phyloP scores from a whole-genome alignment of 2,113 vertebrate genomes.

The Crotalus tigris region DNA sequence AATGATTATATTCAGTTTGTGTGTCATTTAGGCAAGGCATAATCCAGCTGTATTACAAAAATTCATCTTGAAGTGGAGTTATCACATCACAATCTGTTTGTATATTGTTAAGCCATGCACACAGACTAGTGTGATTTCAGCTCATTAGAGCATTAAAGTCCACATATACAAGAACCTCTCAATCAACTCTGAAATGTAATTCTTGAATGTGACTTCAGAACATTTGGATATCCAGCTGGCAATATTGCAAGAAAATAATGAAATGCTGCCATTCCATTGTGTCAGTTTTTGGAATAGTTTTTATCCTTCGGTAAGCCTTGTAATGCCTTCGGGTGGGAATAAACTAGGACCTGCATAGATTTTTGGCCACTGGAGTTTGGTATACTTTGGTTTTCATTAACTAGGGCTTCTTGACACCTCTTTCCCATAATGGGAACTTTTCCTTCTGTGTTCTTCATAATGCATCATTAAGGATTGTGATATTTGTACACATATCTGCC shows the following conservation, averaged over 20 bases:
- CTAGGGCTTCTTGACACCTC: neutral
- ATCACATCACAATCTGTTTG: neutral
- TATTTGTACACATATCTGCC: neutral
- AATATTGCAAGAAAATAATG: neutral
- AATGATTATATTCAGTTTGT: neutral
- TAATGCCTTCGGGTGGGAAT: neutral
- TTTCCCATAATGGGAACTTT: neutral
- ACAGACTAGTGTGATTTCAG: neutral
- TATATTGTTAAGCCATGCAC: neutral
- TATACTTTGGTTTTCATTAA: neutral
- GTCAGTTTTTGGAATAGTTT: neutral
- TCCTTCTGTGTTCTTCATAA: neutral
- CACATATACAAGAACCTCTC: neutral
- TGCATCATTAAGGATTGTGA: neutral
- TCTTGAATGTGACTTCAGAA: neutral
- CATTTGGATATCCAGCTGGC: neutral
- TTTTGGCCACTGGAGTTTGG: neutral
- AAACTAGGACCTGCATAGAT: neutral
- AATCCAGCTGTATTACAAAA: neutral
- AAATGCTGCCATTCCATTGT: neutral
- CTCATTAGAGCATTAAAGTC: neutral
- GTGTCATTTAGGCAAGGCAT: neutral
- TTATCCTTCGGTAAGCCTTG: neutral
- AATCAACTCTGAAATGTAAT: neutral
- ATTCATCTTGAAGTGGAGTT: neutral